These are phyloP conservation scores for Candoia aspera DNA, from an alignment of 2,113 vertebrate genomes.

Conservation along the genomic window DNA sequence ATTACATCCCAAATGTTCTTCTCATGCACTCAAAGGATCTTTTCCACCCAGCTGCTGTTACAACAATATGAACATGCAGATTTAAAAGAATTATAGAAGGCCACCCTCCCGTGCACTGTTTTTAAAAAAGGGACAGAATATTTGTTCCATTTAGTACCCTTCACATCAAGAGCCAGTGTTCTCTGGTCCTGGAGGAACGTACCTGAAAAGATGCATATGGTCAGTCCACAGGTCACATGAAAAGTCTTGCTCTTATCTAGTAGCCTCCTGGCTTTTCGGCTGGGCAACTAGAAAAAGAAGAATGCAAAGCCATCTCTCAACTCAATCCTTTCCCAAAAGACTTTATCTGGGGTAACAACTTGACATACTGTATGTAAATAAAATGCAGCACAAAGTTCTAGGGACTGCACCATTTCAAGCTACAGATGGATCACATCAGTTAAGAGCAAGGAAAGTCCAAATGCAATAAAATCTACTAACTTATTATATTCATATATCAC, in stretches of 20 bases:
- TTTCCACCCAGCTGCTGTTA: rapidly evolving
- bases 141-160: not conserved
- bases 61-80: constrained; percentile 23
- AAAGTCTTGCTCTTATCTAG: constrained; percentile 92
- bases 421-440: not conserved
- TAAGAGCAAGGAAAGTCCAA: not conserved
- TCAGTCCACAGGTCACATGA: constrained; percentile 86
- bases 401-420: not conserved
- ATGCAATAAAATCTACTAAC: not conserved
- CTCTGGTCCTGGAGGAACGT: constrained; percentile 41
- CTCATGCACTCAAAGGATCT: not conserved
- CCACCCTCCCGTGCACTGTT: constrained; percentile 54
- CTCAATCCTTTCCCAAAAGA: constrained; percentile 11
- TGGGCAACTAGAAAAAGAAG: constrained; percentile 80
- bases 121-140: constrained; percentile 13
- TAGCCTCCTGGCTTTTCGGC: constrained; percentile 86
- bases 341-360: not conserved
- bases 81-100: constrained; percentile 43
- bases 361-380: not conserved
- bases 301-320: constrained; percentile 43
- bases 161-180: constrained; percentile 12
- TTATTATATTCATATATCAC: not conserved
- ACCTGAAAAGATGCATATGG: constrained; percentile 93
- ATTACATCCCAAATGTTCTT: not conserved
- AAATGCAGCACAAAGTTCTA: not conserved